phyloP scores from a whole-genome alignment of 2,888 invertebrate genomes.

The Melanchra persicariae region DNA sequence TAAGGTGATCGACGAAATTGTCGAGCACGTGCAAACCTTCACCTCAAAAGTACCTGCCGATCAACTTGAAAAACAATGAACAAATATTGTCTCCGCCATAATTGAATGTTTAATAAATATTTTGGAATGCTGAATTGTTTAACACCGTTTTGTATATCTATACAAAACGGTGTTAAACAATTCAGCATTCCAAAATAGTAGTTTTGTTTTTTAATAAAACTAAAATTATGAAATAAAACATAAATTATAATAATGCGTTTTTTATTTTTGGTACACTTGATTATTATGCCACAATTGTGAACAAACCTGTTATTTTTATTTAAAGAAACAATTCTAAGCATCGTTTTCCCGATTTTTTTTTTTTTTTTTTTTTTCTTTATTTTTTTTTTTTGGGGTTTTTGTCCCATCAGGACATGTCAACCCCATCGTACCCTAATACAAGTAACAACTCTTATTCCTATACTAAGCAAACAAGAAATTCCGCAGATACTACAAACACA shows the following conservation, averaged over 20 bases:
- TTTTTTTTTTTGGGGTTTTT: no score
- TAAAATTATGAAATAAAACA: conserved; percentile 24
- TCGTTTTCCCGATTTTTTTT: no score
- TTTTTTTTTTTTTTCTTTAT: no score
- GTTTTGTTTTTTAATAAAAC: neutral
- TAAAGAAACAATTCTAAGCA: no score
- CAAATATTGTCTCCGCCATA: neutral
- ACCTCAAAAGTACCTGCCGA: conserved; percentile 47
- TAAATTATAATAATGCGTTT: neutral
- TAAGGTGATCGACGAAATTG: conserved; percentile 43
- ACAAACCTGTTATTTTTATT: no score
- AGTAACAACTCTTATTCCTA: no score
- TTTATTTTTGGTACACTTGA: neutral
- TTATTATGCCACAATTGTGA: neutral
- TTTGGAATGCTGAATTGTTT: neutral
- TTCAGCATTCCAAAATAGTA: no score
- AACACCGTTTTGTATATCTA: neutral
- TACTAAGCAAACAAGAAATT: no score
- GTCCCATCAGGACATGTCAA: no score
- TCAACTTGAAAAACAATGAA: conserved; percentile 63
- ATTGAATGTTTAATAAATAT: neutral
- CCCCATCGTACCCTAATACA: no score
- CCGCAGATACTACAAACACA: no score
- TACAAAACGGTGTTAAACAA: no score
- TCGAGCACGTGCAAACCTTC: conserved; percentile 48